Evolutionary conservation across 2,113 vertebrate species (phyloP).

Genomic region (Elephantulus edwardii): DNA sequence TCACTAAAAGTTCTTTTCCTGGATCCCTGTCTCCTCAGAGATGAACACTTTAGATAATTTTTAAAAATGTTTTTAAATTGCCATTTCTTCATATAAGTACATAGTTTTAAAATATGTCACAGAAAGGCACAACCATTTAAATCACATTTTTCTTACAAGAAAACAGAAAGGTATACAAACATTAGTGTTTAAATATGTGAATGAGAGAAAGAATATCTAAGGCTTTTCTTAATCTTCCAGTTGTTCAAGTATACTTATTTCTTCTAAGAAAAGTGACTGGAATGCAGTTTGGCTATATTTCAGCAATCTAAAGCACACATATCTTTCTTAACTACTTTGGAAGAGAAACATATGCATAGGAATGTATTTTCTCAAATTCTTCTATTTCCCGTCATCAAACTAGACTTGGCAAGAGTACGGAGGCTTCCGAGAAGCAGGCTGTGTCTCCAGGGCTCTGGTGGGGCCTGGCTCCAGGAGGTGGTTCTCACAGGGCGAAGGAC

Average conservation of each 20-base stretch:
- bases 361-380: constrained; percentile 1
- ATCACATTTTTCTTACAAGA: not conserved
- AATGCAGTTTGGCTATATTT: not conserved
- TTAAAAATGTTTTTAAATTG: not conserved
- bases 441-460: too few species aligned
- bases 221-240: not conserved
- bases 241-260: constrained; percentile 17
- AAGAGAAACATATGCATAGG: not conserved
- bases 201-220: too few species aligned
- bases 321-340: not conserved
- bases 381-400: not conserved
- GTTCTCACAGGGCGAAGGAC: not conserved
- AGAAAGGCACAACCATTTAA: not conserved
- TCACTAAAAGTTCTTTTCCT: constrained; percentile 20
- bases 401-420: not conserved
- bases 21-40: not conserved
- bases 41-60: not conserved
- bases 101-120: constrained; percentile 20
- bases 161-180: not conserved
- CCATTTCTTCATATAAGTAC: not conserved
- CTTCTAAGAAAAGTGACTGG: constrained; percentile 25
- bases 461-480: not conserved
- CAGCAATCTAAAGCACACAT: constrained; percentile 18
- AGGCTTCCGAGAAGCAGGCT: not conserved
- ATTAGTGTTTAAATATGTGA: not conserved